These are phyloP conservation scores for Trididemnum clinides DNA, from an alignment of 23 tunicate species.

Conservation along the genomic window DNA sequence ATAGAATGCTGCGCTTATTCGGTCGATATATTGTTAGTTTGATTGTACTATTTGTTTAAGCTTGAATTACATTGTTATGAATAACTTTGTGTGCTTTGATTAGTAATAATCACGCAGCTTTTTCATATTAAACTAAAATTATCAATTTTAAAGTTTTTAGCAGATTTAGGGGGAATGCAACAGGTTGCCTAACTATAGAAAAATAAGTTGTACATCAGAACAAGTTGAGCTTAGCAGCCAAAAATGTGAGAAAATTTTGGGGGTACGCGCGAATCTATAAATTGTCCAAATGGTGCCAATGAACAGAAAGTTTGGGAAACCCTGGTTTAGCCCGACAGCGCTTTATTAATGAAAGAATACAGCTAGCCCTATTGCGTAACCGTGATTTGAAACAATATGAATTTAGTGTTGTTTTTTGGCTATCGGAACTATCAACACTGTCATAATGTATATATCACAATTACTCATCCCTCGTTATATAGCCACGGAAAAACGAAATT, in stretches of 20 bases:
- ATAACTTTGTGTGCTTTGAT: constrained; percentile 27
- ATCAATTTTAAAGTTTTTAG: constrained; percentile 2
- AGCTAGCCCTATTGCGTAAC: too few species aligned
- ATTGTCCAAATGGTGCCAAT: constrained; percentile 19
- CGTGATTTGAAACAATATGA: too few species aligned
- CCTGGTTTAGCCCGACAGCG: too few species aligned
- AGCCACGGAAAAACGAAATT: too few species aligned
- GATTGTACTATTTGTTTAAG: constrained; percentile 14
- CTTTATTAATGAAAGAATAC: too few species aligned
- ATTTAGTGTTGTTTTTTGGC: too few species aligned
- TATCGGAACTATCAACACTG: too few species aligned
- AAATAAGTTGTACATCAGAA: constrained; percentile 17
- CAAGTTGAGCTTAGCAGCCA: constrained; percentile 25
- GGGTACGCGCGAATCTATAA: constrained; percentile 8
- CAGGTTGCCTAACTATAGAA: constrained; percentile 12
- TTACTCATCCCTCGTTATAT: too few species aligned
- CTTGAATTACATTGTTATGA: constrained; percentile 26
- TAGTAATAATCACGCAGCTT: constrained; percentile 23
- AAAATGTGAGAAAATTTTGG: constrained; percentile 15
- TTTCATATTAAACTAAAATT: constrained; percentile 1
- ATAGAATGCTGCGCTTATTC: constrained; percentile 18
- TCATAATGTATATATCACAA: too few species aligned
- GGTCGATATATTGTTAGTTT: constrained; percentile 6
- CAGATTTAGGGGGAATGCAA: background rate
- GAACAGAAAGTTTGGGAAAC: too few species aligned